Percentiles rank a stretch among this genome's conserved stretches.
Conservation (phyloP, 2,888 invertebrate genomes). For the Phortica okadai region DNA sequence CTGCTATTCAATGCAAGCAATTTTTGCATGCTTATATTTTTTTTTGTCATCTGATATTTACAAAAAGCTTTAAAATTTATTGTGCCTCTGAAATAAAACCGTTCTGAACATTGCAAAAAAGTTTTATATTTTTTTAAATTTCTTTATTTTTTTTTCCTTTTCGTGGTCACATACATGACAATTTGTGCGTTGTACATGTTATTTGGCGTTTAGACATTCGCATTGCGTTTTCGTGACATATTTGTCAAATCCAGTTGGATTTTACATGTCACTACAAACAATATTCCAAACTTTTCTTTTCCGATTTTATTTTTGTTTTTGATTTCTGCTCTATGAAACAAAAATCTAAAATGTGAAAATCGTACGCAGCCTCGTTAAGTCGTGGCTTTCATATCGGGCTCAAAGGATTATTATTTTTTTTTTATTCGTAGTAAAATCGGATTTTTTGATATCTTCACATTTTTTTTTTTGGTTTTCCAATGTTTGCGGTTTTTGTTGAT, state of each 20-base stretch:
- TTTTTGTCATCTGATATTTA: not conserved
- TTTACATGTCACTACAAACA: not conserved
- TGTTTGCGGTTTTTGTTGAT: conserved; percentile 20
- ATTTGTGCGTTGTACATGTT: conserved; percentile 8
- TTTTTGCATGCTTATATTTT: not conserved
- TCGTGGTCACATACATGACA: conserved; percentile 7
- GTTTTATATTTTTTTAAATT: not conserved
- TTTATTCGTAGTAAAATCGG: conserved; percentile 2
- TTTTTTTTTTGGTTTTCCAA: conserved; percentile 2
- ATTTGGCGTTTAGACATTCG: conserved; percentile 7
- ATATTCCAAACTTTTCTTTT: not conserved
- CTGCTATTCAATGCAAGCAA: not conserved
- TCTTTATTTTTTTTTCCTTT: not conserved
- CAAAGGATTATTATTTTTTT: not conserved
- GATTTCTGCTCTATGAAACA: not conserved
- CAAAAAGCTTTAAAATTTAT: not conserved
- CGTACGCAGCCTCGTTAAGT: conserved; percentile 13
- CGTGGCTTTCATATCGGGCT: conserved; percentile 13
- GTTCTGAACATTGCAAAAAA: not conserved
- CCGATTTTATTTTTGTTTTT: not conserved
- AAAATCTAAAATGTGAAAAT: conserved; percentile 13
- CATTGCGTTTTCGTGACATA: conserved; percentile 25
- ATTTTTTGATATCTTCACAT: not conserved
- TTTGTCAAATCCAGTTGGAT: conserved; percentile 14
- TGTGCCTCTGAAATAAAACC: not conserved